Evolutionary conservation across 2,888 invertebrate genomes (phyloP).

Genomic region (Drosophila neotestacea): DNA sequence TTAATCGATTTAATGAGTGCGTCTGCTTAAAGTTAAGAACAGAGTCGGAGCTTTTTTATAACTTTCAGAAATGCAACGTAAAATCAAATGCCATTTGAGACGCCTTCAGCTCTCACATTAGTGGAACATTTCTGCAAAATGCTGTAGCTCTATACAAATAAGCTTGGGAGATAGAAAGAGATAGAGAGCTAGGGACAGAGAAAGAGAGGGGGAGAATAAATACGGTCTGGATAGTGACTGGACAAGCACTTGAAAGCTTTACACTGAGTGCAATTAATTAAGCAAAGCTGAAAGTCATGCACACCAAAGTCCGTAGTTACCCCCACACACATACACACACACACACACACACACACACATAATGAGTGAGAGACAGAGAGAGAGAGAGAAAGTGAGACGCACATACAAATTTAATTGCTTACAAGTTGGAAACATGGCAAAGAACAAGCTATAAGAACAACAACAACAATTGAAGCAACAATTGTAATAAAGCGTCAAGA

Average conservation of each 20-base stretch:
- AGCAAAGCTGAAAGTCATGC: conserved; percentile 79
- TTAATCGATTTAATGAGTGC: conserved; percentile 7
- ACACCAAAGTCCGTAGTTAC: conserved; percentile 23
- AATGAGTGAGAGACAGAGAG: background rate
- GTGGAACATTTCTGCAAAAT: conserved; percentile 18
- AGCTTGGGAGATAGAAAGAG: conserved; percentile 3
- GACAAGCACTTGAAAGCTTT: conserved; percentile 60
- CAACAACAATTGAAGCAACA: conserved; percentile 57
- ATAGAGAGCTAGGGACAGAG: conserved; percentile 1
- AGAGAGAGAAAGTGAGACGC: conserved; percentile 13
- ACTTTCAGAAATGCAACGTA: conserved; percentile 6
- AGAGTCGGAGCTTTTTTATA: conserved; percentile 4
- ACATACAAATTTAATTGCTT: conserved; percentile 74
- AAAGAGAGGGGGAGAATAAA: conserved; percentile 16
- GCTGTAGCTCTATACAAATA: conserved; percentile 12
- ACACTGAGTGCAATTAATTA: conserved; percentile 76
- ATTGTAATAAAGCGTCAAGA: conserved; percentile 77
- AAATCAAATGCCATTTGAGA: conserved; percentile 33
- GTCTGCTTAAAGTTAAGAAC: conserved; percentile 15
- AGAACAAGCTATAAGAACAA: conserved; percentile 48
- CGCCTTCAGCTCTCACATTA: conserved; percentile 6
- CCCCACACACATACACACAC: conserved; percentile 16
- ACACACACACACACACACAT: conserved; percentile 14
- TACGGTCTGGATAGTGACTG: conserved; percentile 60
- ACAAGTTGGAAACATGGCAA: conserved; percentile 76